Percentiles rank a stretch among this genome's conserved stretches.
Conservation (phyloP, 2,888 invertebrate species). For the Carpatolechia fugitivella region DNA sequence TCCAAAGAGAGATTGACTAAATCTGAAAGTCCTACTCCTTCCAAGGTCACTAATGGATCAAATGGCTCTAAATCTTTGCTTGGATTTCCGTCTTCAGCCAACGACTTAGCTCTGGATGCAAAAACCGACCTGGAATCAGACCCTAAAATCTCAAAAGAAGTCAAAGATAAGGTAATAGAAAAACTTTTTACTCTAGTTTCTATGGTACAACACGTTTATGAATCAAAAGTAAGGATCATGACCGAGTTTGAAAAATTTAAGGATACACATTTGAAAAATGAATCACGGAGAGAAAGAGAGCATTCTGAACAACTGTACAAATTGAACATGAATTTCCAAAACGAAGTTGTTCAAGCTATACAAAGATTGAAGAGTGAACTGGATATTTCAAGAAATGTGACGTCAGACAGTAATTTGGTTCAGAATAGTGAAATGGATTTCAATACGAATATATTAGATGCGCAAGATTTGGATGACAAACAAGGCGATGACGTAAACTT, state of each 20-base stretch:
- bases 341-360: slow-evolving; percentile 66
- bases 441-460: slow-evolving; percentile 39
- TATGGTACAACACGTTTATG: slow-evolving; percentile 71
- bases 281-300: slow-evolving; percentile 63
- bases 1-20: slow-evolving; percentile 44
- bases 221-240: slow-evolving; percentile 70
- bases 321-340: slow-evolving; percentile 70
- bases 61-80: slow-evolving; percentile 57
- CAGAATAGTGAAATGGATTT: slow-evolving; percentile 51
- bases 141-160: slow-evolving; percentile 59
- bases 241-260: slow-evolving; percentile 69
- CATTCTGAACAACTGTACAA: slow-evolving; percentile 71
- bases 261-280: slow-evolving; percentile 64
- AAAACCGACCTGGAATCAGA: slow-evolving; percentile 73
- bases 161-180: slow-evolving; percentile 68
- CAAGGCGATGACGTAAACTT: slow-evolving; percentile 26
- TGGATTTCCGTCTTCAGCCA: slow-evolving; percentile 71
- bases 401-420: slow-evolving; percentile 35
- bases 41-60: slow-evolving; percentile 38
- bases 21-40: slow-evolving; percentile 37
- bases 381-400: slow-evolving; percentile 56
- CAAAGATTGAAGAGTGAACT: slow-evolving; percentile 67
- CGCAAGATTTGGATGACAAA: slow-evolving; percentile 25
- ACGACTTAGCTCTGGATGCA: slow-evolving; percentile 67
- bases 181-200: slow-evolving; percentile 66